A percentile compares a stretch with the other conserved stretches of the same genome.
Conservation (phyloP, 2,797 vertebrate genomes). For the Nannoperca obscura region DNA sequence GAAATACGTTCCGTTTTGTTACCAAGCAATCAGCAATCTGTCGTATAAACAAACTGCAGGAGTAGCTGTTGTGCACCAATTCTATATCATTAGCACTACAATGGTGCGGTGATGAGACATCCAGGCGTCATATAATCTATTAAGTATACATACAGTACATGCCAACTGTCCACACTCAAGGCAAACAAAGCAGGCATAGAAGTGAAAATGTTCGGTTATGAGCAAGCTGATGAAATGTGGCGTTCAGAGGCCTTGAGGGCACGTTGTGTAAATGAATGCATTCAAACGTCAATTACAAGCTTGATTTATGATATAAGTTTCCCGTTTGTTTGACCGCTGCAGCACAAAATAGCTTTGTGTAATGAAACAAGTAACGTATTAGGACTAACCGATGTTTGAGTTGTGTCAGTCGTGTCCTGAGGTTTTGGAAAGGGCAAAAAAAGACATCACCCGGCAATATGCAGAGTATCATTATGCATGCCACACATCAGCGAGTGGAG, state of each 20-base stretch:
- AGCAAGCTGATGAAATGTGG: not conserved
- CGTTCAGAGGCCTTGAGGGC: conserved; percentile 2
- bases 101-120: not conserved
- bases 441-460: not conserved
- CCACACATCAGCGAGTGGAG: not conserved
- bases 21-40: conserved; percentile 20
- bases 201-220: not conserved
- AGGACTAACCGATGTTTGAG: not conserved
- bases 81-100: not conserved
- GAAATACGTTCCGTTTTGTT: conserved; percentile 32
- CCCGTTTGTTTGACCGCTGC: not conserved
- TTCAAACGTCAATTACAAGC: not conserved
- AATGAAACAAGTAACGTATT: not conserved
- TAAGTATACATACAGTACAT: not conserved
- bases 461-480: not conserved
- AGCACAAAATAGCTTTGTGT: not conserved
- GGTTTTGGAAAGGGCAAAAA: not conserved
- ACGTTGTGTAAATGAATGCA: not conserved
- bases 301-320: not conserved
- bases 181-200: not conserved
- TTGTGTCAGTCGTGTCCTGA: not conserved
- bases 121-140: not conserved
- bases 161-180: not conserved
- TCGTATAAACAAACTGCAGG: conserved; percentile 8
- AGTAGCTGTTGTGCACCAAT: not conserved